Evolutionary conservation across 2,797 vertebrate species (phyloP), one percentile per base, ranked within the genome.

Genomic region (Anabas testudineus): DNA sequence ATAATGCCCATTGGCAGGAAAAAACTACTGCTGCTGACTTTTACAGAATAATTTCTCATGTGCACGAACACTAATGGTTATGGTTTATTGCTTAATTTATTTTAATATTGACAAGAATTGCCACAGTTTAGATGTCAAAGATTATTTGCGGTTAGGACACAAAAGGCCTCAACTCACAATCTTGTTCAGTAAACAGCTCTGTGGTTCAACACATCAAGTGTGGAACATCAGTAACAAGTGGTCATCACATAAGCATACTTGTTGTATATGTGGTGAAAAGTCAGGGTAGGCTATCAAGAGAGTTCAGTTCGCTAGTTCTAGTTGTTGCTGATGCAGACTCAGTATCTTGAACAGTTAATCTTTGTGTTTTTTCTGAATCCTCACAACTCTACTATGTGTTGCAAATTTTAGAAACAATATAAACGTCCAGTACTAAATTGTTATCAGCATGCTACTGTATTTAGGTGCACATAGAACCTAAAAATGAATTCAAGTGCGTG

Each of bases 401-500:
- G 22, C 21, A 55, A 16, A 68, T 36, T 54, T 66, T 16, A 18
- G 18, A 61, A 45, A 21, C 32, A 10, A 16, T 41, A 10, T 53
- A 13, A 36, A 43, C 32, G 12, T 18, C n/a, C 4, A 24, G n/a
- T n/a, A 39, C 51, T 21, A 12, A 16, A 34, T 22, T 39, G 15
- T 42, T 69, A 13, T 32, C 41, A 37, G 39, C 47, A 2, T 46
- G 13, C 14, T 47, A 16, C 13, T 18, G 13, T 24, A 26, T 59
- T 67, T 61, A 42, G 4, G 57, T 47, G 26, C 36, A 47, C 24
- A 49, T 4, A 16, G 6, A 22, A 47, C 12, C 32, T 18, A 26
- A 30, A 45, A 48, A 43, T 41, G 14, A 45, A 48, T 41, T 12
- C 10, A 28, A 28, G 51, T 55, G 47, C 42, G 64, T 22, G 28